These are phyloP conservation scores for Pangasianodon gigas DNA, from an alignment of 2,113 vertebrate species.

Conservation along the genomic window DNA sequence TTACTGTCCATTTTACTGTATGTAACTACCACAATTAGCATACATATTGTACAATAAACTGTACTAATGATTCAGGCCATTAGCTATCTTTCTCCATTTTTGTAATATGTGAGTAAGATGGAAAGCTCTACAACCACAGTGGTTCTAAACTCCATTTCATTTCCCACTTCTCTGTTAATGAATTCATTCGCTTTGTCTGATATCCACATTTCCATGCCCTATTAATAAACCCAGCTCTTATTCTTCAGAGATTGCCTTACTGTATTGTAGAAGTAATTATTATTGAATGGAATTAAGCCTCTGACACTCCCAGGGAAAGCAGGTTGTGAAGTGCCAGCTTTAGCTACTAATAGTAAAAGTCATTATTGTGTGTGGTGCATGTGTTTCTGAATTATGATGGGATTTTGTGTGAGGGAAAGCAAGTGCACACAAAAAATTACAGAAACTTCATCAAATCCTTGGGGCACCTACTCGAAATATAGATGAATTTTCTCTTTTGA, in stretches of 20 bases:
- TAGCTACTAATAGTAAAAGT: constrained; percentile 38
- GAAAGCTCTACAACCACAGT: constrained; percentile 33
- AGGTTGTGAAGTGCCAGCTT: constrained; percentile 20
- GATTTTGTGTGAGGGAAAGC: constrained; percentile 27
- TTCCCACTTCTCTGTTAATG: constrained; percentile 72
- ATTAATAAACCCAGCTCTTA: constrained; percentile 54
- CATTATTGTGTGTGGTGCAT: constrained; percentile 7
- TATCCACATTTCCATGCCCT: constrained; percentile 71
- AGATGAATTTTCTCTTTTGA: not conserved
- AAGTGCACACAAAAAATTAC: not conserved
- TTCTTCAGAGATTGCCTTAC: constrained; percentile 47
- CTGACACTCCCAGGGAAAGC: constrained; percentile 43
- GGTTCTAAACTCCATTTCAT: constrained; percentile 38
- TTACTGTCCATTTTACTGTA: not conserved
- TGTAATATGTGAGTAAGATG: constrained; percentile 66
- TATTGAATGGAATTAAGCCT: constrained; percentile 54
- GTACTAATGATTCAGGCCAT: constrained; percentile 60
- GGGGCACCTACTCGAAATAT: not conserved
- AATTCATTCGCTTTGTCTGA: constrained; percentile 75
- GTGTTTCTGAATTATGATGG: constrained; percentile 32
- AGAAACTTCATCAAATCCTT: constrained; percentile 3
- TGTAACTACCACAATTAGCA: not conserved
- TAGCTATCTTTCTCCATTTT: constrained; percentile 57
- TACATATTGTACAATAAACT: not conserved
- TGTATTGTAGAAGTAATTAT: constrained; percentile 59